Percentiles rank a stretch among this genome's conserved stretches.
Conservation (phyloP, 1,140 invertebrate genomes). For the Ephestia elutella region DNA sequence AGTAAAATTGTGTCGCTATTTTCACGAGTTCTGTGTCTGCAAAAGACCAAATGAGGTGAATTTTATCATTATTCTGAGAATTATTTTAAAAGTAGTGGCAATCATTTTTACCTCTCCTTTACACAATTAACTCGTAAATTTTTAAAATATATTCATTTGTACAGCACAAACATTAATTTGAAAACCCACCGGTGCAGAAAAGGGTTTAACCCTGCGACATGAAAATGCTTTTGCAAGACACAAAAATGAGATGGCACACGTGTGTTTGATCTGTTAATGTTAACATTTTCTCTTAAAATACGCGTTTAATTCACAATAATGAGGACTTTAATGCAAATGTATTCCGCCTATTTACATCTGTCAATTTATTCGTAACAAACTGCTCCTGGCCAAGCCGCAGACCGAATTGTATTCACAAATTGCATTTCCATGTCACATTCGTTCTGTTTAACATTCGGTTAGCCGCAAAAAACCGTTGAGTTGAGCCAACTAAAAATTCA, state of each 20-base stretch:
- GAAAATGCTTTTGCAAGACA: background rate
- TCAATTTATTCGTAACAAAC: background rate
- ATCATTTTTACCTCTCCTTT: too few species aligned
- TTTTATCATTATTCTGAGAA: too few species aligned
- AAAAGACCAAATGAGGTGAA: too few species aligned
- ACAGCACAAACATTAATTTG: too few species aligned
- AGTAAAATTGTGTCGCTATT: too few species aligned
- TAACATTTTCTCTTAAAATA: background rate
- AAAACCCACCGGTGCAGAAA: too few species aligned
- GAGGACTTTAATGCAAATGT: background rate
- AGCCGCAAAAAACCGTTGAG: conserved; percentile 22
- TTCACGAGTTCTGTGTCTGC: too few species aligned
- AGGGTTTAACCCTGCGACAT: background rate
- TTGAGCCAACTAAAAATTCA: background rate
- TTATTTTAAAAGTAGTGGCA: too few species aligned
- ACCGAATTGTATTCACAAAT: conserved; percentile 22
- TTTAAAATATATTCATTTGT: too few species aligned
- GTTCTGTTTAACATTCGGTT: conserved; percentile 28
- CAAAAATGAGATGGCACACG: background rate
- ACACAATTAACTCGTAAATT: too few species aligned
- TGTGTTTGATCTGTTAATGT: background rate
- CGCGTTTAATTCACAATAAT: background rate
- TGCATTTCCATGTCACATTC: conserved; percentile 23
- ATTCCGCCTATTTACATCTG: background rate
- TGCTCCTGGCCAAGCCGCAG: background rate